A percentile compares a stretch with the other conserved stretches of the same genome.
Conservation (phyloP, 2,888 invertebrate species). For the Heliconius ethilla region DNA sequence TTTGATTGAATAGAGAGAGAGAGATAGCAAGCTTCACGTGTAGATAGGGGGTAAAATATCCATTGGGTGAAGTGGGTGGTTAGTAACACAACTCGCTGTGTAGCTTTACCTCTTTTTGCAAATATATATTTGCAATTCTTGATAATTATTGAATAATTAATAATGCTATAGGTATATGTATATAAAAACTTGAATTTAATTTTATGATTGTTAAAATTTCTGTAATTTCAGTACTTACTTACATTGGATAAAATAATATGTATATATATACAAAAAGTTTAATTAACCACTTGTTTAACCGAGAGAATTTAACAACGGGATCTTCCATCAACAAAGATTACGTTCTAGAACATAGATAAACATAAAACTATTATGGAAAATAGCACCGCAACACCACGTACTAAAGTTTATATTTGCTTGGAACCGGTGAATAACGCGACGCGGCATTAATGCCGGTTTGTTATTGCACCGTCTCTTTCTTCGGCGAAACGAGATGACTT, state of each 20-base stretch:
- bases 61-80: slow-evolving; percentile 38
- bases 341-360: slow-evolving; percentile 47
- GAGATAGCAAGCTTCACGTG: slow-evolving; percentile 46
- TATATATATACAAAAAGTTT: neutral
- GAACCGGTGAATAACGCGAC: slow-evolving; percentile 54
- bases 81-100: slow-evolving; percentile 27
- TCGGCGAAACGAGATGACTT: slow-evolving; percentile 72
- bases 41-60: slow-evolving; percentile 48
- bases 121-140: neutral
- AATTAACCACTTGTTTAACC: slow-evolving; percentile 10
- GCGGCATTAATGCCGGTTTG: slow-evolving; percentile 78
- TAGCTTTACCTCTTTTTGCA: neutral
- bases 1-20: slow-evolving; percentile 37
- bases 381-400: slow-evolving; percentile 47
- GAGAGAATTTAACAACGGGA: slow-evolving; percentile 57
- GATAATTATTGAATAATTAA: neutral
- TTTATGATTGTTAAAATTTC: neutral
- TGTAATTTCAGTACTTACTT: neutral
- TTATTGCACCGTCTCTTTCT: slow-evolving; percentile 78
- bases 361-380: slow-evolving; percentile 46
- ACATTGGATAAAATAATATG: neutral
- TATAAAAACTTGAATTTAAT: neutral
- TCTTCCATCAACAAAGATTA: slow-evolving; percentile 55
- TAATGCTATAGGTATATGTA: neutral
- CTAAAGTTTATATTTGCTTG: slow-evolving; percentile 59